phyloP scores from a whole-genome alignment of 2,888 invertebrate species.

The Ennomos quercinarius region DNA sequence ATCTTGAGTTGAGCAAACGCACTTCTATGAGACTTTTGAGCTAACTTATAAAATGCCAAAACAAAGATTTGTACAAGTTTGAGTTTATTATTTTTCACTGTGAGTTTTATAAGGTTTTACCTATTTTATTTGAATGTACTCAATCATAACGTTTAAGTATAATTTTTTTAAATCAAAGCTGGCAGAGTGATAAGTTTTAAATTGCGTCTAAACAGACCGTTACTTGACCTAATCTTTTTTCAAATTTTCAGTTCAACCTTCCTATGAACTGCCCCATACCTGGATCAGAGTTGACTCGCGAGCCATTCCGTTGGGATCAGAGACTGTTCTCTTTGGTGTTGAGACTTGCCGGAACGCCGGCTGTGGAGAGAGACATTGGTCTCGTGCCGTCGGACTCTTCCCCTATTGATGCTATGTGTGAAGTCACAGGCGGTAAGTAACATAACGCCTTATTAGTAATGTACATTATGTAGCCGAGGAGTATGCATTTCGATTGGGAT shows the following conservation, averaged over 20 bases:
- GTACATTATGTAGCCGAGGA: no score
- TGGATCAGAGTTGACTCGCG: conserved; percentile 98
- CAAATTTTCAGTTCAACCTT: conserved; percentile 88
- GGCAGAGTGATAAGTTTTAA: no score
- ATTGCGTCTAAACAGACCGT: not conserved
- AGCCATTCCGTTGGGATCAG: conserved; percentile 99
- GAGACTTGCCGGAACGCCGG: conserved; percentile 95
- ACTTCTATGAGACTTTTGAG: no score
- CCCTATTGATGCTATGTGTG: conserved; percentile 99
- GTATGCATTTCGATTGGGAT: no score
- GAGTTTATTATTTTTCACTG: no score
- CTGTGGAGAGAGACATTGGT: conserved; percentile 93
- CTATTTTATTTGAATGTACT: no score
- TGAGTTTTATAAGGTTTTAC: no score
- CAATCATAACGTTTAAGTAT: no score
- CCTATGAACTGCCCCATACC: conserved; percentile 98
- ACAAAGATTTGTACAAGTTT: no score
- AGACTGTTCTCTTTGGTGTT: conserved; percentile 97
- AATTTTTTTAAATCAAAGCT: no score
- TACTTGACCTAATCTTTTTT: not conserved
- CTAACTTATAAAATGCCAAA: no score
- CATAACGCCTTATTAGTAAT: not conserved
- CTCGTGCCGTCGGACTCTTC: conserved; percentile 97
- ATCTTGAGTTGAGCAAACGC: no score
- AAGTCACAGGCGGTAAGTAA: conserved; percentile 95